Base-by-base conservation (phyloP, 2,797 vertebrate species). In the Protosalanx chinensis region DNA sequence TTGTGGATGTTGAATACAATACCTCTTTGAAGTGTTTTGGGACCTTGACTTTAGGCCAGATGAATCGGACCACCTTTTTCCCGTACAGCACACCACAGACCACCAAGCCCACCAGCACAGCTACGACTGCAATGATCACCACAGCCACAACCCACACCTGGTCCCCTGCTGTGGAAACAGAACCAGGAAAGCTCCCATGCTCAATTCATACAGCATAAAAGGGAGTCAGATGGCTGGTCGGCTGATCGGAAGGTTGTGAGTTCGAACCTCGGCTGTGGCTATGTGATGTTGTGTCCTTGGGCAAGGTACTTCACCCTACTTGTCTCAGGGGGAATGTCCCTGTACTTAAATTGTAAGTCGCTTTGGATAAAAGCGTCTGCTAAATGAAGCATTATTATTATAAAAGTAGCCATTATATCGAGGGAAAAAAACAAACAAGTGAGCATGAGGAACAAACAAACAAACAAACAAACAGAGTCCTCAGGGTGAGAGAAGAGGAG, bases 1-100 rank as follows among this genome's bases (percentile, higher is more conserved):
- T 29, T 41, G 27, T 33, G 18, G 51, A n/a, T 66, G 76, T 78
- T 8, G 8, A 87, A 46, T 46, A 46, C 41, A 46, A 46, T 46
- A 46, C 86, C 82, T 84, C 59, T 62, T 81, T 53, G 6, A 87
- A 74, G 65, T 84, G 70, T 56, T 68, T 10, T 1, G 85, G 82
- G 49, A 89, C 74, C 0, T 67, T 5, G 20, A 80, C 81, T 18
- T 80, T 82, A 1, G 85, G 87, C 53, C 73, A 86, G 1, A 90
- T 46, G 27, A 85, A 73, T 53, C 79, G 5, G 35, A 75, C 78
- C 16, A 89, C 79, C 2, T 0, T 67, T 65, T 64, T 84, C 49
- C 79, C 68, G 49, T 86, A 75, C 37, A 79, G 49, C 23, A 84
- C 72, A 0, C 8, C 3, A 0, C 81, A 8, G 15, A 67, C 79